Evolutionary conservation across 2,797 vertebrate species (phyloP), one percentile per base, ranked within the genome.

Genomic region (Leptatherina wallacei): DNA sequence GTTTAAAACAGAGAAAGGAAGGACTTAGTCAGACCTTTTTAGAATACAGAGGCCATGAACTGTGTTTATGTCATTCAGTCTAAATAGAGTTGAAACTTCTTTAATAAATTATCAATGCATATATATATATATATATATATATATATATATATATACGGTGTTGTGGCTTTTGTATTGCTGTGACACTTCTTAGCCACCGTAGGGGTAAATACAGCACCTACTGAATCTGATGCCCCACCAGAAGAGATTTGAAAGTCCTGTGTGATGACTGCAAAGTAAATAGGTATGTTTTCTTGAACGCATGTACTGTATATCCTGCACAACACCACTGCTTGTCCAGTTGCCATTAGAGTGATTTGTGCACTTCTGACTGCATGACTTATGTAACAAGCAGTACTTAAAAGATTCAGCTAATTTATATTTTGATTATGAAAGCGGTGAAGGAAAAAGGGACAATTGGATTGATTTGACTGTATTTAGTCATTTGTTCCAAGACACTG

Each of bases 11-110:
- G 35, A 36, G 57, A 57, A 32, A 52, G 47, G 38, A 76, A 27
- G 27, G 24, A 60, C 2, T 22, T 57, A 76, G 67, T 2, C 0
- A 20, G 42, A 22, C 57, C 14, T 73, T 60, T 69, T 59, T 65
- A 20, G 52, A 27, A 14, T 57, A n/a, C 10, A 52, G 42, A 42
- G 22, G 32, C 36, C 64, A 32, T 30, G 27, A 16, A 22, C 33
- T 30, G 22, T 40, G 5, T 40, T 22, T 30, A 35, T 36, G 63
- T 54, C 49, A 65, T 27, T 47, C 42, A 27, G 24, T 27, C 24
- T 27, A 27, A 27, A 2, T 27, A 27, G 24, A 27, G 24, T 27
- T 1, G 24, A 27, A 27, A 27, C 24, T 27, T 27, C 24, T 27
- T 27, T 27, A 27, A 27, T 27, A 27, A 27, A 27, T 1, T 1